These are phyloP conservation scores for Anolis apletophallus DNA, from an alignment of 2,797 vertebrate genomes.

Conservation along the genomic window DNA sequence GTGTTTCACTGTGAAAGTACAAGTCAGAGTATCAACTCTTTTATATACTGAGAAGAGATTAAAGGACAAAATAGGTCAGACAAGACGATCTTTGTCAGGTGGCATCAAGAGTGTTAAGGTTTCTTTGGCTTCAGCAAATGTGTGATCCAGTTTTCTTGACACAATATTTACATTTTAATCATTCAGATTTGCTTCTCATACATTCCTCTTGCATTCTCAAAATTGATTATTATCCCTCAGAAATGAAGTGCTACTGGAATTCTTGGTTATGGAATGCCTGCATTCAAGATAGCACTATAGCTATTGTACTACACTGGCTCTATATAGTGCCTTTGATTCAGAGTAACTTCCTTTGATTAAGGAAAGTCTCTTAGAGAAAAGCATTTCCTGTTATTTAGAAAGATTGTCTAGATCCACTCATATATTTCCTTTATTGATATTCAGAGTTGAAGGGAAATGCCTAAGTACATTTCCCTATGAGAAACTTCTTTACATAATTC, in stretches of 20 bases:
- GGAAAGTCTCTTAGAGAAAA: background rate
- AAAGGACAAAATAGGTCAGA: background rate
- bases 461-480: background rate
- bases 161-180: background rate
- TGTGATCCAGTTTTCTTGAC: background rate
- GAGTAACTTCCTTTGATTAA: background rate
- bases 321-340: background rate
- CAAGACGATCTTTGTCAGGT: background rate
- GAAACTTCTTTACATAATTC: background rate
- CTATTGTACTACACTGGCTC: background rate
- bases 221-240: background rate
- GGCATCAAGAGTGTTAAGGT: background rate
- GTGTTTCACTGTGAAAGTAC: background rate
- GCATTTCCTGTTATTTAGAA: background rate
- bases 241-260: background rate
- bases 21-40: background rate
- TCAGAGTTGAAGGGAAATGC: background rate
- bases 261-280: no score
- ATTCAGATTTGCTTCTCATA: background rate
- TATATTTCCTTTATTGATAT: background rate
- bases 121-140: background rate
- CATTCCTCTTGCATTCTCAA: background rate
- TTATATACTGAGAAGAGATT: background rate
- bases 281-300: background rate
- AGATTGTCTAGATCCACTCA: background rate